Percentiles rank a stretch among this genome's conserved stretches.
Evolutionary conservation across 2,888 invertebrate genomes (phyloP).

Genomic region (Chalcis sispes): DNA sequence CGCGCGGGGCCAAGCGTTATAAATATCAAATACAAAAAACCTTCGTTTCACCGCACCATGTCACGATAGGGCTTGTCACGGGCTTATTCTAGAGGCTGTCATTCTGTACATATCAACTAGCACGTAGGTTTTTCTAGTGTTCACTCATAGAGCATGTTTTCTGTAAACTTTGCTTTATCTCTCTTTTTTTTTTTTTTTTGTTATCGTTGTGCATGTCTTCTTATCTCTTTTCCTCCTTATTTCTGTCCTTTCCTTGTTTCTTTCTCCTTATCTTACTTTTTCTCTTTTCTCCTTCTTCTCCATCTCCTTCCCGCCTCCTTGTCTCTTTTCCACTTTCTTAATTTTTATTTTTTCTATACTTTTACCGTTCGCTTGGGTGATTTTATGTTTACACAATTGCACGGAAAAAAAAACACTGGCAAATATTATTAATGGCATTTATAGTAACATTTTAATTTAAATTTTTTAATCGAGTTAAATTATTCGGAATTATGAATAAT

Average conservation of each 20-base stretch:
- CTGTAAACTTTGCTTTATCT: slow-evolving; percentile 6
- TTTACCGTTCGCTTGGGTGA: too few relatives aligned
- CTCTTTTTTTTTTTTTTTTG: background rate
- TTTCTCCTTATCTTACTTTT: background rate
- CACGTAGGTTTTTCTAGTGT: slow-evolving; percentile 71
- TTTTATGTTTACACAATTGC: too few relatives aligned
- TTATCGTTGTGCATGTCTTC: background rate
- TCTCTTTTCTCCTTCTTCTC: background rate
- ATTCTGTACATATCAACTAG: slow-evolving; percentile 67
- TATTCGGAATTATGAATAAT: too few relatives aligned
- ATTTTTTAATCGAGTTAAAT: too few relatives aligned
- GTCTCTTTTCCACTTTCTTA: too few relatives aligned
- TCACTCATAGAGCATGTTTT: slow-evolving; percentile 32
- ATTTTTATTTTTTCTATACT: too few relatives aligned
- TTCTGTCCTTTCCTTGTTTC: background rate
- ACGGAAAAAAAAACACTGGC: too few relatives aligned
- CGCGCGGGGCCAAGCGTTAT: slow-evolving; percentile 55
- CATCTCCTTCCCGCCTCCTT: background rate
- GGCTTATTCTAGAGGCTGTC: slow-evolving; percentile 71
- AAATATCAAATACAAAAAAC: background rate
- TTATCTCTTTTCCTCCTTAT: background rate
- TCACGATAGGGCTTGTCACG: slow-evolving; percentile 67
- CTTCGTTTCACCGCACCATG: slow-evolving; percentile 50
- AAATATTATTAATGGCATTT: too few relatives aligned
- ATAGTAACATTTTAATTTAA: too few relatives aligned